Evolutionary conservation across 2,888 invertebrate species (phyloP), one percentile per base, ranked within the genome.

Genomic region (Dicyrtoma fusca): DNA sequence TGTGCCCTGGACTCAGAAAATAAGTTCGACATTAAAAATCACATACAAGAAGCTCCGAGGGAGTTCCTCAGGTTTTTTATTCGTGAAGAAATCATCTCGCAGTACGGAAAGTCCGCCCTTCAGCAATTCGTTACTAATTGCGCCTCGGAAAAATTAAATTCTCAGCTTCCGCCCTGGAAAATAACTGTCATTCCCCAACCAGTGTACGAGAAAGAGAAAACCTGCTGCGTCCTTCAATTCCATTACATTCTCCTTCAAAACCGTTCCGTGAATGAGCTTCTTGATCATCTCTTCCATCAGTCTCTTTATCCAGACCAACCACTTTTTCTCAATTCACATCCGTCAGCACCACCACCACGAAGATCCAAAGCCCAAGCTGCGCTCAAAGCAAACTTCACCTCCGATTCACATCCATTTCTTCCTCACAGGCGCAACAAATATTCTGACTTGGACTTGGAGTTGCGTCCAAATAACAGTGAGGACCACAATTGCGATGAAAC

Each of bases 191-290:
- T 74, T 63, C 68, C 74, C 17, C 68, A 74, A 57, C 21, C 63
- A 1, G 45, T 51, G 42, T 34, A 13, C 23, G 51, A 63, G 51
- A 53, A 69, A 69, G 44, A 74, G 61, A 72, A 72, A 68, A 61
- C 61, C 13, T 73, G 73, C 62, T 66, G 65, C 44, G 73, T 73
- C 66, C 66, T 73, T 45, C 61, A 66, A 66, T 66, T 74, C 66
- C 70, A 71, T 49, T 63, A 57, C 1, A 62, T 65, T 2, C 49
- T 73, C 4, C 26, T 71, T 3, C 53, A 59, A 21, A 59, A 66
- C 49, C 61, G 10, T 1, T 6, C 57, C 3, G 66, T 71, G 44
- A 49, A 59, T 14, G 45, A 61, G 23, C 49, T 69, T 11, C 62
- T 74, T 44, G 55, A 71, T 19, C 66, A 71, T 63, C 61, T 74